Evolutionary conservation across 2,797 vertebrate genomes (phyloP), one percentile per base, ranked within the genome.

Genomic region (Pampus argenteus): DNA sequence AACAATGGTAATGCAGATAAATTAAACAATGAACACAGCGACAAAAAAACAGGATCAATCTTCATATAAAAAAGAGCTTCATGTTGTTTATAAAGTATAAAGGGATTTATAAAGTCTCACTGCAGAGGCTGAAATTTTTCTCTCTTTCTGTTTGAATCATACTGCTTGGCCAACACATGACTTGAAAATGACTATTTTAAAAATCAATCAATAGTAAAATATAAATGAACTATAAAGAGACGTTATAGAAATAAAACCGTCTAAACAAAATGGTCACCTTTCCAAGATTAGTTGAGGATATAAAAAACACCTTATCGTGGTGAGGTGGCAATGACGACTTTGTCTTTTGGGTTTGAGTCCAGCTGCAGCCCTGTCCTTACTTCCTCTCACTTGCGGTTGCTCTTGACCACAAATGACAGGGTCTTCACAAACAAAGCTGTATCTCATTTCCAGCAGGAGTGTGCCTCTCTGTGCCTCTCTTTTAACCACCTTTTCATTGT

Each of bases 321-420:
- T 9, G 42, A 51, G 20, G 28, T 65, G 57, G 38, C 56, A 72
- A 85, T 70, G 74, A 73, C 60, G 54, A 62, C 69, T 67, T 79
- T 78, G 58, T 57, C 69, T 64, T 56, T 28, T 58, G 44, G 20
- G 6, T 74, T 72, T 79, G 50, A 81, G 66, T 64, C 62, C 79
- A 75, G 74, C 81, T 82, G 86, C 64, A 79, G 66, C 65, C 81
- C 64, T 64, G 57, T 75, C 82, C 71, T 81, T 34, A 56, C 54
- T 69, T 86, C 84, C 63, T 82, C 83, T 86, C 79, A 83, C 81
- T 95, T 94, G 92, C 76, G 76, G 66, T 68, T 47, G 55, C 69
- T 52, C 28, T 54, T 78, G 78, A 93, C 94, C 81, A 95, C 94
- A 31, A 96, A 96, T 88, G 94, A 95, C 8, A 90, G 91, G 74